Conservation (phyloP, 2,113 vertebrate genomes). For the Perognathus longimembris region DNA sequence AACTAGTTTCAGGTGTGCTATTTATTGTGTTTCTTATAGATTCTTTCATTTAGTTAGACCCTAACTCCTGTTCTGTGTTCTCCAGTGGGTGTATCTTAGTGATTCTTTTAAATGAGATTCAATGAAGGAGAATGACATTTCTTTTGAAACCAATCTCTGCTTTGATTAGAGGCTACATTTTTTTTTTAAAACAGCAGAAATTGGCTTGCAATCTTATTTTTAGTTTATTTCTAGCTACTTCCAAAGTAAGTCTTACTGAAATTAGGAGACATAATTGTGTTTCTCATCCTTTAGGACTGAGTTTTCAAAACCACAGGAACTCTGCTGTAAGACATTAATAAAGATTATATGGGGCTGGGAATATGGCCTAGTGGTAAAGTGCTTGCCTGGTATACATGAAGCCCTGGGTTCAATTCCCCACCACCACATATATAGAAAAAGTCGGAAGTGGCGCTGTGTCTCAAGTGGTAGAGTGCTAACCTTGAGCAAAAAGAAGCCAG, state of each 20-base stretch:
- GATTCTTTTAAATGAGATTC: background rate
- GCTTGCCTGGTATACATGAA: too few relatives aligned
- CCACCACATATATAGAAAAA: too few relatives aligned
- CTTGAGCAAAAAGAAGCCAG: too few relatives aligned
- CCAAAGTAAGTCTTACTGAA: conserved; percentile 37
- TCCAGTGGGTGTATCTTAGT: background rate
- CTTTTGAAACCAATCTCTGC: conserved; percentile 63
- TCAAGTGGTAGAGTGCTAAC: too few relatives aligned
- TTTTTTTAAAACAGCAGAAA: conserved; percentile 51
- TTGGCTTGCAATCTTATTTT: conserved; percentile 52
- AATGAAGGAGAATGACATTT: conserved; percentile 54
- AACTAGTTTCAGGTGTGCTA: conserved; percentile 45
- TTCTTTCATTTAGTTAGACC: conserved; percentile 51
- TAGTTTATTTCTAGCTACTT: conserved; percentile 59
- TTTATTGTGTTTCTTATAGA: conserved; percentile 49
- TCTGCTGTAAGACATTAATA: background rate
- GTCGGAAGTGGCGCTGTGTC: too few relatives aligned
- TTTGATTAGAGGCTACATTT: conserved; percentile 44
- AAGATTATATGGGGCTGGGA: too few relatives aligned
- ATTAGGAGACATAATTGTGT: conserved; percentile 50
- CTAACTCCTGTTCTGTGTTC: background rate
- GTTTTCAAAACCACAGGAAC: conserved; percentile 51
- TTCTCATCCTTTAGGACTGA: conserved; percentile 6
- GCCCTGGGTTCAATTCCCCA: too few relatives aligned
- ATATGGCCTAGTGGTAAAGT: too few relatives aligned